Evolutionary conservation across 1,140 invertebrate genomes (phyloP), one percentile per base, ranked within the genome.

Genomic region (Proales similis): DNA sequence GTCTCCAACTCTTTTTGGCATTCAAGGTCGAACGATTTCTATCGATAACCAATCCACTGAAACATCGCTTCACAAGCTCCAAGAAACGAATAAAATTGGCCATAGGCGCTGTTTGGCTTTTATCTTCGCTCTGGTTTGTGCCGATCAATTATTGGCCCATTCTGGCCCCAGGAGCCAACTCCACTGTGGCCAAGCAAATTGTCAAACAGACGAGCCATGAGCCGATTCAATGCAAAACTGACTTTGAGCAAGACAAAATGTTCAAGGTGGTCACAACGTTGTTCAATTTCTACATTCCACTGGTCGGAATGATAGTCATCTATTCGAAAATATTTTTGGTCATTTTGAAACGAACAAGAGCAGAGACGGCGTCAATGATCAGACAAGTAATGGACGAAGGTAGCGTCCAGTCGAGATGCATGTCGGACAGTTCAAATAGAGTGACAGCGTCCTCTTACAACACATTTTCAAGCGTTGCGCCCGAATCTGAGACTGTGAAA

Each of bases 21-120:
- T 72, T 80, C n/a, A 72, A 70, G 66, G 65, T 74, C 5, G 73
- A 74, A 63, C 65, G 73, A 32, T 76, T 74, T 64, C 74, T 73
- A 70, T 80, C 81, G 20, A 81, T 83, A 12, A 81, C 79, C 6
- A 77, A 79, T 14, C 82, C 82, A 22, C 68, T 84, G 1, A 77
- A 79, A 51, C 83, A 84, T 68, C 71, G 83, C 14, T 70, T 78
- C 7, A 77, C 78, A 67, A 66, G 82, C 48, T 84, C 82, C 7
- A 80, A 81, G 63, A 20, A 29, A 30, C 39, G 42, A 51, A 48
- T 48, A n/a, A 32, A 45, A 46, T 68, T 77, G n/a, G 77, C 79
- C 70, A 82, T 82, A 45, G 79, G 73, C 4, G 62, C 76, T 4
- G 80, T 79, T 1, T 81, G 80, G 80, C 65, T 75, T 20, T 67